phyloP scores from a whole-genome alignment of 2,888 invertebrate species.

The Gandaritis pyraliata region DNA sequence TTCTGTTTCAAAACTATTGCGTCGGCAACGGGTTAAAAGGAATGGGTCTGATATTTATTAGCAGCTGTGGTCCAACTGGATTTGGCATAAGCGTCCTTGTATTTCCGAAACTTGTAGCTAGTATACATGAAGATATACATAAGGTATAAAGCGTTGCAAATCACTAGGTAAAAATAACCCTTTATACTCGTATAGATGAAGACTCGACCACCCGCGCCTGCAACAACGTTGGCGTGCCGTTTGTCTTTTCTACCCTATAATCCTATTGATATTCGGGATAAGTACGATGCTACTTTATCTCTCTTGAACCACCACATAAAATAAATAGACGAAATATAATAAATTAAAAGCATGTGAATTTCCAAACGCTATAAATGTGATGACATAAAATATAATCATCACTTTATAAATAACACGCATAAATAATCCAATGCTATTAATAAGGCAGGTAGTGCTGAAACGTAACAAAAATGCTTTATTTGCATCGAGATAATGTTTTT shows the following conservation, averaged over 20 bases:
- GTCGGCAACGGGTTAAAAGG: not conserved
- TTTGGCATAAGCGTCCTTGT: not conserved
- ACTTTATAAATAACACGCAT: slow-evolving; percentile 10
- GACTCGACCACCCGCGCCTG: no score
- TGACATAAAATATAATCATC: not conserved
- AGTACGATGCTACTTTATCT: no score
- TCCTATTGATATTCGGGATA: no score
- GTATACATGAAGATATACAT: no score
- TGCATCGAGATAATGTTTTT: slow-evolving; percentile 33
- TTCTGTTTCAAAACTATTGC: slow-evolving; percentile 1
- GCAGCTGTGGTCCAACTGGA: not conserved
- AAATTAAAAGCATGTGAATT: slow-evolving; percentile 2
- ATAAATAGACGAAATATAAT: no score
- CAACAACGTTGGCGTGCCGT: no score
- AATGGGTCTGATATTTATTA: not conserved
- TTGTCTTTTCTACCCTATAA: no score
- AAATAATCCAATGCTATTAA: slow-evolving; percentile 20
- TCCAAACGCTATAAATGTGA: slow-evolving; percentile 2
- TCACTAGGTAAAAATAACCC: no score
- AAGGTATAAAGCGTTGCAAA: no score
- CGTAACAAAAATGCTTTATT: slow-evolving; percentile 30
- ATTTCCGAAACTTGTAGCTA: not conserved
- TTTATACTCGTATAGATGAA: no score
- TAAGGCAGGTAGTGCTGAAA: slow-evolving; percentile 21
- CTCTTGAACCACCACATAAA: no score